These are phyloP conservation scores for Scotopteryx bipunctaria DNA, from an alignment of 2,888 invertebrate genomes.

Conservation along the genomic window DNA sequence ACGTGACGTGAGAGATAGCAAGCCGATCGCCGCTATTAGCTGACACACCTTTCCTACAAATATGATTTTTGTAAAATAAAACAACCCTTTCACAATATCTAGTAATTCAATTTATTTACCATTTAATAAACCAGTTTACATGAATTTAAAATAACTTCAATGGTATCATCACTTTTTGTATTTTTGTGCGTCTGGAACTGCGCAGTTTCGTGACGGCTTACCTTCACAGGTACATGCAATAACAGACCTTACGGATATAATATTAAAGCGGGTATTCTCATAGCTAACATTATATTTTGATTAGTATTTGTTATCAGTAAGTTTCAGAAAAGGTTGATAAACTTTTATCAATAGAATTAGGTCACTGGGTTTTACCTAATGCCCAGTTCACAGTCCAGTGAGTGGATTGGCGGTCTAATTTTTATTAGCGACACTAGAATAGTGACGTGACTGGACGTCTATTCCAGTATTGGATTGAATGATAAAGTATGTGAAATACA, in stretches of 20 bases:
- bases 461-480: too few species aligned
- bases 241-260: neutral
- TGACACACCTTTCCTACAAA: too few species aligned
- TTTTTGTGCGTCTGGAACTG: slow-evolving; percentile 16
- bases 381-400: too few species aligned
- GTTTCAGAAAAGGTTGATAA: slow-evolving; percentile 10
- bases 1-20: too few species aligned
- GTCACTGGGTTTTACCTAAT: slow-evolving; percentile 23
- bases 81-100: slow-evolving; percentile 61
- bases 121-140: slow-evolving; percentile 41
- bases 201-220: too few species aligned
- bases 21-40: too few species aligned
- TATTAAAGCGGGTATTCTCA: neutral
- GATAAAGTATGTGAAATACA: too few species aligned
- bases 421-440: too few species aligned
- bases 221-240: neutral
- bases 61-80: too few species aligned
- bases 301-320: neutral
- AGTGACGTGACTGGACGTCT: too few species aligned
- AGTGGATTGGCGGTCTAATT: too few species aligned
- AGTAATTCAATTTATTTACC: slow-evolving; percentile 65
- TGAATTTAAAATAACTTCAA: slow-evolving; percentile 44
- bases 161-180: slow-evolving; percentile 11
- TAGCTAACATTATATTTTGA: neutral
- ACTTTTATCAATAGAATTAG: slow-evolving; percentile 25